Percentiles rank a stretch among this genome's conserved stretches.
Conservation (phyloP, 2,113 vertebrate genomes). For the Picathartes gymnocephalus region DNA sequence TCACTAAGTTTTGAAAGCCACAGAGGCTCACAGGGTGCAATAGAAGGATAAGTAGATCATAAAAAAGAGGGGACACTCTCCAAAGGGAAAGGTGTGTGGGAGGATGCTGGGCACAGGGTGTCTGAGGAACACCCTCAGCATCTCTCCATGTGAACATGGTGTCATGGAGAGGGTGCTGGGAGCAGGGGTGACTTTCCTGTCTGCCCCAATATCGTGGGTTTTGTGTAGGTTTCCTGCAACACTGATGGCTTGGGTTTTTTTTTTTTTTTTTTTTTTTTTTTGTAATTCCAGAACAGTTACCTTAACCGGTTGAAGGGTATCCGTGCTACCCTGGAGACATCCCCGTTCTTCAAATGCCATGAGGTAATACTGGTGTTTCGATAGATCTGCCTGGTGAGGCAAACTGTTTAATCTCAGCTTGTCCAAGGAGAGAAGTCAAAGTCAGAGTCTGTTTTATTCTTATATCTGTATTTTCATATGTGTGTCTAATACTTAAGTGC, state of each 20-base stretch:
- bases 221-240: neutral
- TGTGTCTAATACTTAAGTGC: neutral
- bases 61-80: neutral
- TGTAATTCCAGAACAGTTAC: constrained; percentile 80
- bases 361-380: constrained; percentile 77
- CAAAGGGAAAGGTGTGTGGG: neutral
- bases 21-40: neutral
- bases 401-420: neutral
- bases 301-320: constrained; percentile 86
- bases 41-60: neutral
- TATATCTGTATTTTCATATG: neutral
- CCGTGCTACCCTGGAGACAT: constrained; percentile 82
- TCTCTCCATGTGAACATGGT: neutral
- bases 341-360: constrained; percentile 91
- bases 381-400: neutral
- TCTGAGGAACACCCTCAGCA: neutral
- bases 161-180: neutral
- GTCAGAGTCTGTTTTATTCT: neutral
- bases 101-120: rapidly evolving
- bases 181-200: neutral
- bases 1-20: neutral
- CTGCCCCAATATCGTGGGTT: neutral
- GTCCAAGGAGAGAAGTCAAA: neutral
- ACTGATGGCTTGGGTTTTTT: neutral
- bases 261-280: constrained; percentile 29